phyloP scores from a whole-genome alignment of 2,113 vertebrate genomes.

The Crotophaga sulcirostris region DNA sequence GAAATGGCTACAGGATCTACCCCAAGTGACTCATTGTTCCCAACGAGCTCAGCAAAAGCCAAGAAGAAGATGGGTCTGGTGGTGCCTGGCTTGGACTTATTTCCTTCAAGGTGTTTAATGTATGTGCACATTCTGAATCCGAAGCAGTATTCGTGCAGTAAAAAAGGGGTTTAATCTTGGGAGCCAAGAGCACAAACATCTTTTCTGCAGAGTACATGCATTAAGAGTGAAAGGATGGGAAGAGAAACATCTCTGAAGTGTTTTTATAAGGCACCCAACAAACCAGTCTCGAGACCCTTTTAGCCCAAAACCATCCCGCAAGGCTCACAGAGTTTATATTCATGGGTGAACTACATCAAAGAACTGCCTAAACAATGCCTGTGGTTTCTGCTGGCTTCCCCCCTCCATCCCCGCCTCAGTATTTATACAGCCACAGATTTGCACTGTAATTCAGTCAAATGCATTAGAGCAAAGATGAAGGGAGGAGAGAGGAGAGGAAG shows the following conservation, averaged over 20 bases:
- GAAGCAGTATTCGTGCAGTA: background rate
- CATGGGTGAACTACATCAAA: slow-evolving; percentile 51
- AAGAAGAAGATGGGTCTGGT: background rate
- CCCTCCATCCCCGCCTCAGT: background rate
- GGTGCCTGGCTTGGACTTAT: background rate
- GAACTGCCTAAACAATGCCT: slow-evolving; percentile 36
- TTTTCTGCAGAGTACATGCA: background rate
- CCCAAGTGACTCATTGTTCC: accelerated
- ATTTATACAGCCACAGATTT: slow-evolving; percentile 22
- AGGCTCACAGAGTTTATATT: slow-evolving; percentile 30
- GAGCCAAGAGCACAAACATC: background rate
- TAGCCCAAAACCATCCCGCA: slow-evolving; percentile 36
- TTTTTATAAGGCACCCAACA: slow-evolving; percentile 17
- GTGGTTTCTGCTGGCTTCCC: background rate
- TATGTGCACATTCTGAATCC: background rate
- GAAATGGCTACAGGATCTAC: background rate
- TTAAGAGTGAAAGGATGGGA: background rate
- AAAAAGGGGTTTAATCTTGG: background rate
- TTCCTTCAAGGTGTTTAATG: background rate
- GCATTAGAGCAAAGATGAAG: slow-evolving; percentile 20
- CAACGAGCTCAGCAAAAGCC: accelerated
- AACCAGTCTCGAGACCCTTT: slow-evolving; percentile 19
- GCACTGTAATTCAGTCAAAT: slow-evolving; percentile 3
- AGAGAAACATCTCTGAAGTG: background rate
- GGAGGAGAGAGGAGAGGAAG: background rate